Evolutionary conservation across 2,113 vertebrate genomes (phyloP).

Genomic region (Halichoeres trimaculatus): DNA sequence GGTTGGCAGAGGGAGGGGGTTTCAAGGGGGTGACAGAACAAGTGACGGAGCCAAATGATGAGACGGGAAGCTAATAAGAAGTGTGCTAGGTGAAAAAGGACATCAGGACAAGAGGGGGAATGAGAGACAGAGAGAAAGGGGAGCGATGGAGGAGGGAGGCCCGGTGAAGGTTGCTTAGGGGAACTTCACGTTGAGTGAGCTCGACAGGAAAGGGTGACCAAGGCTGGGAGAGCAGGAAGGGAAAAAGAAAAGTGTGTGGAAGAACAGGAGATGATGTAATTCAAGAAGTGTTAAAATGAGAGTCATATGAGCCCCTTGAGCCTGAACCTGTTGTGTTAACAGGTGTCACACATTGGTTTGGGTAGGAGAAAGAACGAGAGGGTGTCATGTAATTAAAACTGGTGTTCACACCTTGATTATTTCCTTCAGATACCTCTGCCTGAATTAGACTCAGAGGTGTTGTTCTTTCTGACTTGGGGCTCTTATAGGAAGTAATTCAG

Average conservation of each 20-base stretch:
- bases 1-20: no score
- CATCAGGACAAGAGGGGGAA: neutral
- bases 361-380: slow-evolving; percentile 1
- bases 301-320: slow-evolving; percentile 44
- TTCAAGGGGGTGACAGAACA: slow-evolving; percentile 42
- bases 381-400: slow-evolving; percentile 59
- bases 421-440: neutral
- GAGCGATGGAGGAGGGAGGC: neutral
- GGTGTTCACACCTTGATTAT: slow-evolving; percentile 22
- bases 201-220: slow-evolving; percentile 17
- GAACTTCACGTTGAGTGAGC: slow-evolving; percentile 12
- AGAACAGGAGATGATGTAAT: slow-evolving; percentile 43
- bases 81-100: slow-evolving; percentile 45
- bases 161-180: slow-evolving; percentile 2
- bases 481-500: neutral
- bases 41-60: slow-evolving; percentile 46
- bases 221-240: slow-evolving; percentile 12
- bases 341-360: slow-evolving; percentile 41
- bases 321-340: slow-evolving; percentile 43
- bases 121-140: neutral
- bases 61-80: slow-evolving; percentile 58
- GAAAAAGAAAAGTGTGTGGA: slow-evolving; percentile 9
- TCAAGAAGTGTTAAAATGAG: slow-evolving; percentile 20
- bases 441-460: neutral
- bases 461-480: neutral